Base-by-base conservation (phyloP, 1,140 invertebrate genomes). In the Eurosta solidaginis region DNA sequence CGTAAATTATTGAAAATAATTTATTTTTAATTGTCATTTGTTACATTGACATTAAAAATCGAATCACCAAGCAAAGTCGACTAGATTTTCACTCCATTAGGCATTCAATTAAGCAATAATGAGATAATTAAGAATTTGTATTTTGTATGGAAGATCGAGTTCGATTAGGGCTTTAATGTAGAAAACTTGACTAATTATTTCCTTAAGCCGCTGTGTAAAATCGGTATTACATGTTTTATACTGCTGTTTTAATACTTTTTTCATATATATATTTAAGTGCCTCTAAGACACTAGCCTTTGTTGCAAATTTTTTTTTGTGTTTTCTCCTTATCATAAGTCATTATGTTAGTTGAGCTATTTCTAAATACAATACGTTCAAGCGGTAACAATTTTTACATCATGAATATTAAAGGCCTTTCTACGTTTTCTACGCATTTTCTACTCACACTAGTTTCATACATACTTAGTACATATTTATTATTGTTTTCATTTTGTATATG, bases 401-500 rank as follows among this genome's bases (percentile, higher is more conserved):
- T 74, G 40, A 29, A 74, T 47, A 22, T 74, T 45, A 74, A 74
- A 45, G 73, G 73, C 44, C 73, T 74, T 74, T 78, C 80, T 80
- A 78, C 42, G 36, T 33, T 74, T 79, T 77, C 76, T 50, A 75
- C 77, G 44, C n/a, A n/a, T 27, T 45, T 74, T 44, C 73, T 74
- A 74, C 73, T 74, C 40, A 74, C 44, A 79, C 27, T 52, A 47
- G 75, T 54, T 50, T 10, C 29, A 76, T 80, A 52, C 50, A 68
- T 50, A 75, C 47, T 81, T 76, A 50, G 45, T 76, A 22, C 45
- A 76, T 68, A 77, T 22, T 50, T 78, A 77, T n/a, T 79, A 77
- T 79, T 74, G 78, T 77, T 77, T 78, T 75, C 29, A 50, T 52
- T 76, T 76, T n/a, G 14, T 76, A 22, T 76, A 3, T 40, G 36